A percentile compares a stretch with the other conserved stretches of the same genome.
These are phyloP conservation scores for Microtus richardsoni DNA, from an alignment of 2,113 vertebrate genomes.

Conservation along the genomic window DNA sequence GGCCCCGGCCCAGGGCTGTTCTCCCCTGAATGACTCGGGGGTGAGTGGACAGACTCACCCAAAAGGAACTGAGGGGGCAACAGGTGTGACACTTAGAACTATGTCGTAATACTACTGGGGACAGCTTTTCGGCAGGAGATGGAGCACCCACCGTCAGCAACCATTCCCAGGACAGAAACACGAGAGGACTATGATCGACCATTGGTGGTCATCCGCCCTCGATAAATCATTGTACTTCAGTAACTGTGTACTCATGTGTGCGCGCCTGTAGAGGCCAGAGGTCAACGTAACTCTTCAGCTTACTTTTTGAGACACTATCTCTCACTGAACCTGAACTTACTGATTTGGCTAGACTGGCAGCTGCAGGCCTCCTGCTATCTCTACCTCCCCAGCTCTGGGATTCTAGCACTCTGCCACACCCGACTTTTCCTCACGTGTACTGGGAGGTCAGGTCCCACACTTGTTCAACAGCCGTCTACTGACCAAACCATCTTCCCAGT, in stretches of 20 bases:
- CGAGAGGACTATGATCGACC: fast-evolving
- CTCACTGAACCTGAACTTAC: not conserved
- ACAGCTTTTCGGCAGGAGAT: not conserved
- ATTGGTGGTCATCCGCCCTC: not conserved
- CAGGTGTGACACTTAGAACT: not conserved
- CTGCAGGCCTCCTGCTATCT: not conserved
- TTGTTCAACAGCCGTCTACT: not conserved
- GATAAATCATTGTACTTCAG: not conserved
- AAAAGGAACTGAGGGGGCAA: not conserved
- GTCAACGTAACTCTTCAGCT: not conserved
- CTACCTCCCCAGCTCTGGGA: not conserved
- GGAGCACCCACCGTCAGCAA: fast-evolving
- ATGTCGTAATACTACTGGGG: fast-evolving
- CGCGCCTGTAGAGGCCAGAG: not conserved
- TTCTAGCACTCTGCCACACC: too few species aligned
- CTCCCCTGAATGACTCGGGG: slow-evolving; percentile 6
- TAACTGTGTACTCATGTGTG: too few species aligned
- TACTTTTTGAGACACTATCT: not conserved
- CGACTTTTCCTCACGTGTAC: not conserved
- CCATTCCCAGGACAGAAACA: not conserved
- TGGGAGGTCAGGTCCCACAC: not conserved
- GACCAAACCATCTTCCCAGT: not conserved
- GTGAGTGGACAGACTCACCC: not conserved
- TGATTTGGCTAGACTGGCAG: not conserved
- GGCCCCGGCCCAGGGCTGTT: slow-evolving; percentile 65